Evolutionary conservation across 2,797 vertebrate genomes (phyloP).

Genomic region (Leptodactylus fallax): DNA sequence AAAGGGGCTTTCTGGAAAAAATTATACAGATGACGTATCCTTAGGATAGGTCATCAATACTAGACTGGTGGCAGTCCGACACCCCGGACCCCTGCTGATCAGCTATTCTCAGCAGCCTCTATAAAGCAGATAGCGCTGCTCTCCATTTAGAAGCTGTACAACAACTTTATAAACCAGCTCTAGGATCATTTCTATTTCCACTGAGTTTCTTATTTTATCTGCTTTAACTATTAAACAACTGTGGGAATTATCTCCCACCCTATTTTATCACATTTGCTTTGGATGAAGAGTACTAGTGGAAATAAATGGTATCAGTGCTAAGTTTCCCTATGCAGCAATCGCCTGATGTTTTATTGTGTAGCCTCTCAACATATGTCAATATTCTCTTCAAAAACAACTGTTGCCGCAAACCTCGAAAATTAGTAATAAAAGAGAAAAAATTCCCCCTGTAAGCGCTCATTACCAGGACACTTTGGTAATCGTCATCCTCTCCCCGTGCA

Average conservation of each 20-base stretch:
- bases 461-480: conserved; percentile 31
- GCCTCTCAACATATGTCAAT: background rate
- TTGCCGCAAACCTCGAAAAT: conserved; percentile 22
- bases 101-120: too few species aligned
- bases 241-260: background rate
- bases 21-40: too few species aligned
- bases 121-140: too few species aligned
- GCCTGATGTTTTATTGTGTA: background rate
- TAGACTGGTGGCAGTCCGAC: too few species aligned
- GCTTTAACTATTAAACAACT: background rate
- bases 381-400: conserved; percentile 20
- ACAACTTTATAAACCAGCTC: too few species aligned
- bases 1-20: too few species aligned
- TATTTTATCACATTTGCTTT: background rate
- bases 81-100: too few species aligned
- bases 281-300: background rate
- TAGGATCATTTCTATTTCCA: too few species aligned
- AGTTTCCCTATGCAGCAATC: background rate
- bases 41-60: too few species aligned
- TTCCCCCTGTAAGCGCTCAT: background rate
- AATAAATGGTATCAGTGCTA: background rate
- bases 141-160: too few species aligned
- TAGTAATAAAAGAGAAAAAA: conserved; percentile 23
- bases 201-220: too few species aligned
- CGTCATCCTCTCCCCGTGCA: background rate